Evolutionary conservation across 2,888 invertebrate genomes (phyloP).

Genomic region (Chymomyza caudatula): DNA sequence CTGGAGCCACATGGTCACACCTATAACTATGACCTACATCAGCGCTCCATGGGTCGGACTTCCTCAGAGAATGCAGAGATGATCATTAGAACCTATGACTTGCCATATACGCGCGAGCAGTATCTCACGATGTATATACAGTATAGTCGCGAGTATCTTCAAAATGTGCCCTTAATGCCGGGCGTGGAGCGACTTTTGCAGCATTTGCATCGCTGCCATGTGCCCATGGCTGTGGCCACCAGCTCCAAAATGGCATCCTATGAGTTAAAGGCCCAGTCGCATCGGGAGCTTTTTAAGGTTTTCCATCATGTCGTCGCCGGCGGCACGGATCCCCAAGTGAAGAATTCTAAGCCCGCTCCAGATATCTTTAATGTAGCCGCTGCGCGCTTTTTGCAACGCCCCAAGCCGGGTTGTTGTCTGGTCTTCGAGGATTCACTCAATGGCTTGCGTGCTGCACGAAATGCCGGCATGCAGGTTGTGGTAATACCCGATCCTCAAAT

Average conservation of each 20-base stretch:
- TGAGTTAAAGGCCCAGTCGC: constrained; percentile 81
- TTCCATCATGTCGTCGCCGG: constrained; percentile 87
- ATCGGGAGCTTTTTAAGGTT: constrained; percentile 82
- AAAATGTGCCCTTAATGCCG: constrained; percentile 1
- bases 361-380: constrained; percentile 90
- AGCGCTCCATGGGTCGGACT: background rate
- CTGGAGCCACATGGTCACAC: background rate
- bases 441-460: constrained; percentile 86
- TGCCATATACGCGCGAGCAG: background rate
- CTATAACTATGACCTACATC: background rate
- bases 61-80: background rate
- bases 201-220: constrained; percentile 83
- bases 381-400: constrained; percentile 83
- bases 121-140: background rate
- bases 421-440: constrained; percentile 95
- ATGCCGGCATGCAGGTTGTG: constrained; percentile 90
- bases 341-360: constrained; percentile 90
- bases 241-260: constrained; percentile 86
- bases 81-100: background rate
- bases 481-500: constrained; percentile 85
- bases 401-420: constrained; percentile 84
- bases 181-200: constrained; percentile 86
- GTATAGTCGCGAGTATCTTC: background rate
- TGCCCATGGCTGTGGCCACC: constrained; percentile 91
- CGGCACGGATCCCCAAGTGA: constrained; percentile 88